These are phyloP conservation scores for Sanderia malayensis DNA, from an alignment of 30 jellyfish, hydroid and myxozoan genomes.

Conservation along the genomic window DNA sequence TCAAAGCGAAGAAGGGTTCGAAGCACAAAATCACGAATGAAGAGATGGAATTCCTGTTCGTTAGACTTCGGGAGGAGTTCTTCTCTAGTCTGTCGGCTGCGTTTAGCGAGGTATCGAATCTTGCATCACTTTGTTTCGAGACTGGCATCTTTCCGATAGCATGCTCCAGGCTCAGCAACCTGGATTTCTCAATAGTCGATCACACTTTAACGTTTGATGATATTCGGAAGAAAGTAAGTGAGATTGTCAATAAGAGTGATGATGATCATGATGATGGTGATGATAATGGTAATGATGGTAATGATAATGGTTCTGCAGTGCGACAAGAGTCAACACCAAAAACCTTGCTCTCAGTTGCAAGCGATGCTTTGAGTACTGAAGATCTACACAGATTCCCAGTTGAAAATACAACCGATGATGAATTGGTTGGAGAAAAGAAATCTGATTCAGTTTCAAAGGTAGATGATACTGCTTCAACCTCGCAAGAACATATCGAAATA, in stretches of 20 bases:
- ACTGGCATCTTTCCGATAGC: slow-evolving; percentile 76
- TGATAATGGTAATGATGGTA: slow-evolving; percentile 2
- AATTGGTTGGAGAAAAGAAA: too few relatives aligned
- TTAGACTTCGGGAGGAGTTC: slow-evolving; percentile 58
- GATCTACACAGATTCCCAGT: too few relatives aligned
- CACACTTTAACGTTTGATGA: slow-evolving; percentile 28
- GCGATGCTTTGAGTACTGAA: not conserved
- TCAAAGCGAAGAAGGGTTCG: slow-evolving; percentile 4
- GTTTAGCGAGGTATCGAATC: slow-evolving; percentile 78
- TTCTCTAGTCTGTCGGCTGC: slow-evolving; percentile 73
- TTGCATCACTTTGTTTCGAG: slow-evolving; percentile 88
- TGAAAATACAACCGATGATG: too few relatives aligned
- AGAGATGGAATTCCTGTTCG: slow-evolving; percentile 35
- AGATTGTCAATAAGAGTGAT: slow-evolving; percentile 36
- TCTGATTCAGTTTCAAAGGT: too few relatives aligned
- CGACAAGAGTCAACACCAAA: slow-evolving; percentile 31
- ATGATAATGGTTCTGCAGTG: not conserved
- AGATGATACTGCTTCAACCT: too few relatives aligned
- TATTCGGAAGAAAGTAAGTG: slow-evolving; percentile 37
- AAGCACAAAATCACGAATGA: slow-evolving; percentile 37
- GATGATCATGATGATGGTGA: slow-evolving; percentile 15
- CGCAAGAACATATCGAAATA: too few relatives aligned
- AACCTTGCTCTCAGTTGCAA: slow-evolving; percentile 11
- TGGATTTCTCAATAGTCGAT: slow-evolving; percentile 54
- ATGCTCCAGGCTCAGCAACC: slow-evolving; percentile 37